Evolutionary conservation across 2,888 invertebrate genomes (phyloP), one percentile per base, ranked within the genome.

Genomic region (Leptinotarsa rubiginosa): DNA sequence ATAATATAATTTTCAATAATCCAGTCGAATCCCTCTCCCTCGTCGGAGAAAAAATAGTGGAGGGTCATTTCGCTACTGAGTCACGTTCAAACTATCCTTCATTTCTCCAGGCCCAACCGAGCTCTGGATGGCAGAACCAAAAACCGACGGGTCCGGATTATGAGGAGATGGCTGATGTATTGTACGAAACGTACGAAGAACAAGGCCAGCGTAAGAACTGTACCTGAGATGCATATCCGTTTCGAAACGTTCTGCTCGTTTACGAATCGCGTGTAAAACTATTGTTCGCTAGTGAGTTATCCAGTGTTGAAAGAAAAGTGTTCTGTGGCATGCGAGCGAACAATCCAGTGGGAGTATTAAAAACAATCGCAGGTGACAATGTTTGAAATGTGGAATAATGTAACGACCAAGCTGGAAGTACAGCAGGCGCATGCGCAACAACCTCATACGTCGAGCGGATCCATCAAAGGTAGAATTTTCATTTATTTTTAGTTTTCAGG

Each of bases 381-480:
- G 94, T 94, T 93, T 89, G 94, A 94, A 89, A 94, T 94, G 93
- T 94, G 94, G 94, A 93, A 92, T 90, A 92, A 92, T 87, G 93
- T 94, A 86, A 92, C 91, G 89, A 92, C 92, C 82, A 93, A 93
- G 89, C 87, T 93, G 91, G 93, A 93, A 88, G 91, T 92, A 87
- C 91, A 89, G 85, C 91, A 91, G 85, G 89, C 91, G 78, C 92
- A 92, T 85, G 81, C 87, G 62, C 94, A 93, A 87, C 93, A 93
- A 86, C 93, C 93, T 77, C 94, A 94, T 89, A 94, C 93, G 74
- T 93, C 93, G 87, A 93, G 93, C 89, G 94, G 94, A 89, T 94
- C 93, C 87, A 94, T 94, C 89, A 94, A 94, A 94, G 94, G 94
- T 94, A 93, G 69, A 76, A 16, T 18, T 62, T 62, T 62, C 4